Conservation (phyloP, 2,888 invertebrate genomes). For the Epinotia ramella region DNA sequence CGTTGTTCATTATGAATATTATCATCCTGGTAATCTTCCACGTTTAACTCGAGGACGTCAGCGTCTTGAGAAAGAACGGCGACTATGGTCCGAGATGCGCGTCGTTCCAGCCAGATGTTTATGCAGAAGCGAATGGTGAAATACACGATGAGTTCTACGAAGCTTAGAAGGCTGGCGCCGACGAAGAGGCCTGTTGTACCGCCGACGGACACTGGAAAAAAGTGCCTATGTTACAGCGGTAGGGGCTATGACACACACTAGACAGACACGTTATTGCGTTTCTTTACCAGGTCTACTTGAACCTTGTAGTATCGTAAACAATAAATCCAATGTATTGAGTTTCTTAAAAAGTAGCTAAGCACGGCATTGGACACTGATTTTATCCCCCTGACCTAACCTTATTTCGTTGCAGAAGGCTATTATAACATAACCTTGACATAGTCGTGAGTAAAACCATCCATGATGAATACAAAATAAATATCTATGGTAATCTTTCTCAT, state of each 20-base stretch:
- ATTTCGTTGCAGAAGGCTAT: slow-evolving; percentile 7
- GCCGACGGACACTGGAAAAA: slow-evolving; percentile 86
- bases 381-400: not conserved
- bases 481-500: slow-evolving; percentile 36
- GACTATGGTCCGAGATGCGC: slow-evolving; percentile 47
- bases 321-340: not conserved
- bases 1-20: slow-evolving; percentile 23
- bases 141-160: slow-evolving; percentile 87
- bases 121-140: slow-evolving; percentile 83
- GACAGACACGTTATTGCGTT: not conserved
- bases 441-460: slow-evolving; percentile 28
- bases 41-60: not conserved
- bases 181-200: slow-evolving; percentile 88
- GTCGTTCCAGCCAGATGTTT: slow-evolving; percentile 65
- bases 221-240: too few relatives aligned
- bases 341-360: not conserved
- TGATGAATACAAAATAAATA: slow-evolving; percentile 16
- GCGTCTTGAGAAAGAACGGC: slow-evolving; percentile 17
- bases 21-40: slow-evolving; percentile 7
- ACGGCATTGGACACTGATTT: not conserved
- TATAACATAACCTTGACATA: slow-evolving; percentile 25
- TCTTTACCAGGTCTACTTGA: not conserved
- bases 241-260: not conserved
- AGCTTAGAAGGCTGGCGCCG: slow-evolving; percentile 88
- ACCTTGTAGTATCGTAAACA: too few relatives aligned